Base-by-base conservation (phyloP, 2,113 vertebrate genomes). In the Trematocara zebra region DNA sequence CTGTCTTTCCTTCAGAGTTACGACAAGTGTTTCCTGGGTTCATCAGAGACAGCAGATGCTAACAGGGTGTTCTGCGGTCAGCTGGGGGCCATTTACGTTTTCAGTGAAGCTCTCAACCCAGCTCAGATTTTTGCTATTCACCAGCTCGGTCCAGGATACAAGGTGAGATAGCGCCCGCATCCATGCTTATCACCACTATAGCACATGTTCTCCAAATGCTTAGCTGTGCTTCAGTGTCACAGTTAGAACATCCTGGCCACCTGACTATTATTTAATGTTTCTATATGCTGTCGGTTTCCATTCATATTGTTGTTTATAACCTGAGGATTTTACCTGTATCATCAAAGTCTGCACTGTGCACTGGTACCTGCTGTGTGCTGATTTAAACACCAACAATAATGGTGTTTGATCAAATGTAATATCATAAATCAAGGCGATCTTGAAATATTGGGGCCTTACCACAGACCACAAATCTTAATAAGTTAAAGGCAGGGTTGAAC, bases 41-140 rank as follows among this genome's bases (percentile, higher is more conserved):
- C 99, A 54, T 99, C 98, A 8, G 99, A 99, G 96, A 99, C 98
- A 7, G 99, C 99, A 6, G 99, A 99, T 86, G 99, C 98, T 69
- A 99, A 99, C 87, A 95, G 98, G 91, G 99, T 99, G 56, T 99
- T 99, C 89, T 99, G 99, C 82, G 99, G 99, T 85, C 99, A 99
- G 81, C 97, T 99, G 28, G 99, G 99, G 86, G 98, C 99, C 5
- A 97, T 99, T 7, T 99, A 99, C 72, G 98, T 99, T 12, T 99
- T 99, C 95, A 98, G 98, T n/a, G 99, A 99, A 96, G 99, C 99
- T 14, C 98, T 99, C 89, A 99, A 99, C 92, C 99, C 99, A 6
- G 98, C 98, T 47, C 99, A 99, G 95, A 99, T 99, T 95, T 99
- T 99, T 93, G 99, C 99, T 91, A 97, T 99, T 94, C 99, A 99